These are phyloP conservation scores for Pasiphila rectangulata DNA, from an alignment of 2,888 invertebrate genomes.

Conservation along the genomic window DNA sequence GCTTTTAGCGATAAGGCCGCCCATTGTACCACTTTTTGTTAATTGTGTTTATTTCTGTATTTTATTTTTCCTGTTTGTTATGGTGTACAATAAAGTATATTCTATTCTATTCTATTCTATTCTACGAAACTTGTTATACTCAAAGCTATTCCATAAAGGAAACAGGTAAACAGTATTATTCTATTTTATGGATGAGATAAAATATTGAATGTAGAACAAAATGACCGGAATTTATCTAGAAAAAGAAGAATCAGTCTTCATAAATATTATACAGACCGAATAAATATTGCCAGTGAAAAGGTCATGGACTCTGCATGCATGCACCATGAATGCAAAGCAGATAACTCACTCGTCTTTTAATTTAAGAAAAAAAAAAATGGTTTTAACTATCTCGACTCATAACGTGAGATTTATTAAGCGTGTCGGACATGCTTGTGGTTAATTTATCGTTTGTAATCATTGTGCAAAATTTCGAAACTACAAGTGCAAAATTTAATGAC, in stretches of 20 bases:
- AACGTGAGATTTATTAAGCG: no score
- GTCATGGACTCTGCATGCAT: constrained; percentile 34
- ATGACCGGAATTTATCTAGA: constrained; percentile 22
- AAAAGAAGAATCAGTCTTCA: constrained; percentile 14
- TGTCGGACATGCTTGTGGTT: no score
- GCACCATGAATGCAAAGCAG: constrained; percentile 30
- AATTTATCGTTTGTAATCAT: no score
- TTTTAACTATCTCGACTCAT: no score
- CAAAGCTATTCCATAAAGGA: constrained; percentile 24
- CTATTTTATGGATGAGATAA: constrained; percentile 33
- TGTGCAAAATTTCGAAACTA: no score
- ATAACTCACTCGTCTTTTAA: constrained; percentile 21
- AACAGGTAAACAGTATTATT: constrained; percentile 40
- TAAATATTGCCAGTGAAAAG: constrained; percentile 30
- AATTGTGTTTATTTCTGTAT: no score
- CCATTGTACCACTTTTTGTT: no score
- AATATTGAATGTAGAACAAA: constrained; percentile 3
- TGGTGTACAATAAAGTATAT: no score
- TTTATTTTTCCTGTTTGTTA: no score
- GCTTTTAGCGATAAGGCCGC: no score
- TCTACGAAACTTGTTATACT: constrained; percentile 36
- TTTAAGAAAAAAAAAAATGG: constrained; percentile 27
- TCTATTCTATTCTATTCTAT: no score
- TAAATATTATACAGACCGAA: constrained; percentile 5
- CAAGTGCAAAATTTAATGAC: no score